Conservation (phyloP, 35 echinoderm and acorn worm species). For the Hemicentrotus pulcherrimus region DNA sequence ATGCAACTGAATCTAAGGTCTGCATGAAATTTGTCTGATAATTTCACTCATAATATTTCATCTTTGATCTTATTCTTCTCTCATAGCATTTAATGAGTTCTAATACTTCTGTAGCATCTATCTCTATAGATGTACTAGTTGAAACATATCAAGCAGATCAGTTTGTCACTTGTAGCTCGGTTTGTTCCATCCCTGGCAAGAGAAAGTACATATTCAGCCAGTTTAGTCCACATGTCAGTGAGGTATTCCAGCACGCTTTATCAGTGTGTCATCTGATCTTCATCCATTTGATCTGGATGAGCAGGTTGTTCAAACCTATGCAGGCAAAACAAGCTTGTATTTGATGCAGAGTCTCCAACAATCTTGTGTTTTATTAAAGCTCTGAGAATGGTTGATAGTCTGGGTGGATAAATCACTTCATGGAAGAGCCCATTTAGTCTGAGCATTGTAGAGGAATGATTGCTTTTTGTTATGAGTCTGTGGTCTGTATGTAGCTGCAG, state of each 20-base stretch:
- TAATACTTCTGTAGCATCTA: background rate
- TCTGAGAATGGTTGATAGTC: background rate
- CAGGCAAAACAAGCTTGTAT: background rate
- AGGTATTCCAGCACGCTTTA: background rate
- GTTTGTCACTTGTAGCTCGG: background rate
- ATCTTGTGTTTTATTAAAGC: background rate
- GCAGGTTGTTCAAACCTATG: background rate
- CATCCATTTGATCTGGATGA: background rate
- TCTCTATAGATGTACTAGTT: background rate
- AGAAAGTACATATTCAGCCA: background rate
- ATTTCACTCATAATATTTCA: too few relatives aligned
- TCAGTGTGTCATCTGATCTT: background rate
- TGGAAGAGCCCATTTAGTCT: slow-evolving; percentile 81
- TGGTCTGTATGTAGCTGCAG: slow-evolving; percentile 92
- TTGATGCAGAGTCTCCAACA: background rate
- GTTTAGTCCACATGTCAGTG: background rate
- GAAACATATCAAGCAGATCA: background rate
- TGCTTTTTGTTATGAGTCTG: slow-evolving; percentile 63
- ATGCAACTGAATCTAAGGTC: too few relatives aligned
- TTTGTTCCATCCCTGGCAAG: background rate
- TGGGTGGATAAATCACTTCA: background rate
- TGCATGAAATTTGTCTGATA: too few relatives aligned
- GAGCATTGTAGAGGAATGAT: slow-evolving; percentile 98
- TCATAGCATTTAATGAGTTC: too few relatives aligned
- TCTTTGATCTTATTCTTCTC: too few relatives aligned